Conservation (phyloP, 1,140 invertebrate genomes). For the Drosophila busckii region DNA sequence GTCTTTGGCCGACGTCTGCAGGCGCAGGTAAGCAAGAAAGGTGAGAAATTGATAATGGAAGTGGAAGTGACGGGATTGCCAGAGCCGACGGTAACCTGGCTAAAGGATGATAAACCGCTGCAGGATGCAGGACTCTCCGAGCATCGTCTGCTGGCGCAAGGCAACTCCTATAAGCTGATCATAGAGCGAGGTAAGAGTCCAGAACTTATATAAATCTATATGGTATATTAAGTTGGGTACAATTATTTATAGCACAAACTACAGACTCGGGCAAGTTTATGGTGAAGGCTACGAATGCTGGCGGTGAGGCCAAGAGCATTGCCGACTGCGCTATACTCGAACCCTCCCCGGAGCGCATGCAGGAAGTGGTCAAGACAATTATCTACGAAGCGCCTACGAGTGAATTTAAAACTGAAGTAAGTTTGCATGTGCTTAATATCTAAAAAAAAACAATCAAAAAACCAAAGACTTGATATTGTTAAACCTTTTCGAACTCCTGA, state of each 20-base stretch:
- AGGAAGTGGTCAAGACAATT: conserved; percentile 84
- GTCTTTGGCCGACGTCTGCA: conserved; percentile 89
- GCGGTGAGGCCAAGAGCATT: conserved; percentile 87
- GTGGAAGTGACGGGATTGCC: conserved; percentile 89
- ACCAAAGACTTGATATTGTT: too few relatives aligned
- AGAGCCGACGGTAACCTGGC: conserved; percentile 86
- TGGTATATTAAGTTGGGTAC: not conserved
- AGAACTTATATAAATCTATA: not conserved
- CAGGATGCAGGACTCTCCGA: conserved; percentile 78
- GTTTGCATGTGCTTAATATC: conserved; percentile 78
- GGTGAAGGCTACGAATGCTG: conserved; percentile 85
- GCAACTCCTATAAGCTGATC: conserved; percentile 84
- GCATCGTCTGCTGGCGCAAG: conserved; percentile 82
- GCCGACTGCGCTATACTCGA: conserved; percentile 88
- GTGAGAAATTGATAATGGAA: conserved; percentile 87
- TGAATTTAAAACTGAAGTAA: conserved; percentile 78
- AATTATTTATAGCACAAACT: conserved; percentile 69
- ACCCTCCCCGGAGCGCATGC: conserved; percentile 84
- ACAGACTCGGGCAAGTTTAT: conserved; percentile 86
- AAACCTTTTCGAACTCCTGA: too few relatives aligned
- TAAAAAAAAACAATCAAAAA: conserved; percentile 21
- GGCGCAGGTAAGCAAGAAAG: conserved; percentile 86
- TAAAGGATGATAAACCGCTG: conserved; percentile 84
- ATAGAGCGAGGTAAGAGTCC: conserved; percentile 84
- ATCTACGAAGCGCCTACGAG: conserved; percentile 80